Percentiles rank a stretch among this genome's conserved stretches.
phyloP scores from a whole-genome alignment of 1,140 invertebrate genomes.

The Venustaconcha ellipsiformis region DNA sequence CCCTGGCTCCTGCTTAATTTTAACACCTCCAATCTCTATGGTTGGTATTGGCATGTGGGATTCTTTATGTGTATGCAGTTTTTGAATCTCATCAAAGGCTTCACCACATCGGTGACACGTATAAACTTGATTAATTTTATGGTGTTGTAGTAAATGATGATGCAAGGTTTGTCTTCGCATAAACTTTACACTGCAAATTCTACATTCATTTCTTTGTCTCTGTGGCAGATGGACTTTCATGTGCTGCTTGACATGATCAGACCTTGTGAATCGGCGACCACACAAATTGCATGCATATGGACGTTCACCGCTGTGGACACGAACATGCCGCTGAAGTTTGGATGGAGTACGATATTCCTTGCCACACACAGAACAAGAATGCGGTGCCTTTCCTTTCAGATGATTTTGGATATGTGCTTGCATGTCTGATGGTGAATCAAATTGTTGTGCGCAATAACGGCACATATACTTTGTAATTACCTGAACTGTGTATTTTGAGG shows the following conservation, averaged over 20 bases:
- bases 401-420: constrained; percentile 51
- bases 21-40: constrained; percentile 34
- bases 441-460: constrained; percentile 55
- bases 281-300: constrained; percentile 90
- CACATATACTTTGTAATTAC: constrained; percentile 56
- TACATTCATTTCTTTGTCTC: constrained; percentile 36
- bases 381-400: constrained; percentile 66
- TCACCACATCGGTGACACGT: constrained; percentile 58
- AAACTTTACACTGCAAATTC: constrained; percentile 47
- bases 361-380: constrained; percentile 87
- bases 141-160: constrained; percentile 34
- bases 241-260: constrained; percentile 68
- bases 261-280: constrained; percentile 90
- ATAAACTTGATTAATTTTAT: constrained; percentile 36
- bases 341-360: constrained; percentile 91
- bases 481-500: constrained; percentile 20
- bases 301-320: constrained; percentile 93
- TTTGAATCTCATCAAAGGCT: constrained; percentile 46
- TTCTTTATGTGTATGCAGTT: constrained; percentile 48
- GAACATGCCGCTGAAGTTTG: constrained; percentile 87
- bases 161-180: constrained; percentile 43
- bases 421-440: constrained; percentile 55
- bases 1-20: constrained; percentile 24
- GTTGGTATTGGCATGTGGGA: constrained; percentile 38
- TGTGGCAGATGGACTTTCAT: constrained; percentile 56